Evolutionary conservation across 37 sponge, comb jelly and placozoan species (phyloP), one percentile per base, ranked within the genome.

Genomic region (Cliona cf. orientalis): DNA sequence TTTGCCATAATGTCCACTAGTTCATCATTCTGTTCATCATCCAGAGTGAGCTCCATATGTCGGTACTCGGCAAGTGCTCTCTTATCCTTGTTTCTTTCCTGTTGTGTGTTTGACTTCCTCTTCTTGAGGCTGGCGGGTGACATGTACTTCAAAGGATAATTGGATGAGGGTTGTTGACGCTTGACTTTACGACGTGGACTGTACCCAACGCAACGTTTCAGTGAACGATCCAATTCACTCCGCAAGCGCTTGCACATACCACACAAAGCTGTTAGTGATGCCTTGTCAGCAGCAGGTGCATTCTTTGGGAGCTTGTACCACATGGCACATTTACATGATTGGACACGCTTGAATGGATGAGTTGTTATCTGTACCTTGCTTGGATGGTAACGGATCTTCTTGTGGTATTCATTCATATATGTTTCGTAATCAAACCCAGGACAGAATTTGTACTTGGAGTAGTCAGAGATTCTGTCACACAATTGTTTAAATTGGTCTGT

Each of bases 331-430:
- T 80, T 69, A 14, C 37, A 22, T 4, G 71, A 55, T 44, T 80
- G 71, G 3, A 80, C 46, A 21, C 81, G 44, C 17, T 69, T 9
- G 57, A 80, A 19, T 46, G 81, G 81, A 34, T 68, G 22, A 37
- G n/a, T 9, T 2, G 71, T 58, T 22, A n/a, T 38, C 19, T 71
- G 42, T 11, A 80, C 19, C 33, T 42, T 55, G 40, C 69, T 80
- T 11, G 58, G 56, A 45, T 80, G 58, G 53, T 56, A 80, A 33
- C 81, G 58, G 9, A 80, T 68, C 4, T 35, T 59, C 12, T 69
- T 59, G 69, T 25, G 33, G 25, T 80, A 68, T 26, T 49, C 5
- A 1, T n/a, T 46, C 6, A 69, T 32, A 49, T 68, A 55, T 5
- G 17, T 38, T 38, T 60, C 32, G 12, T 33, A 19, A 5, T 78